Conservation (phyloP, 2,113 vertebrate genomes). For the Lathamus discolor region DNA sequence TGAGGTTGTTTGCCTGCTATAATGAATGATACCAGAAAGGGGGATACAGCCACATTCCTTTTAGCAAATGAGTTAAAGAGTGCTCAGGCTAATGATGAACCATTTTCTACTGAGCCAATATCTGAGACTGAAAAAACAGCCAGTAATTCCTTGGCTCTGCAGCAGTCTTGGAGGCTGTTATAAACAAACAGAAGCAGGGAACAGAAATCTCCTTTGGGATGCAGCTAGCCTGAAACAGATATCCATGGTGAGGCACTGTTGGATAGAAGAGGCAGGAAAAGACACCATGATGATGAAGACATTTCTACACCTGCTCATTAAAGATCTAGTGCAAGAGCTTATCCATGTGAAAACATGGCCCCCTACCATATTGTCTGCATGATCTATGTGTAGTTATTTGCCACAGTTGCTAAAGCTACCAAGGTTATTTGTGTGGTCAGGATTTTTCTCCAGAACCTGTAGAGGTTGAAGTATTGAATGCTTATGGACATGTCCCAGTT, state of each 20-base stretch:
- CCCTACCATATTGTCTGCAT: neutral
- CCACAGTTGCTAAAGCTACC: neutral
- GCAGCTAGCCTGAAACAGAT: neutral
- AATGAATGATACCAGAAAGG: neutral
- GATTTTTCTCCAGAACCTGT: neutral
- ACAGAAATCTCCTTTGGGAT: constrained; percentile 27
- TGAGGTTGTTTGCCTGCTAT: neutral
- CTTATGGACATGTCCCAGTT: neutral
- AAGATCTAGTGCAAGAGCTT: neutral
- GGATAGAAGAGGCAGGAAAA: neutral
- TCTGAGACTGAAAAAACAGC: neutral
- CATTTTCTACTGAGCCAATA: neutral
- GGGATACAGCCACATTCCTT: neutral
- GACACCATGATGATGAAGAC: neutral
- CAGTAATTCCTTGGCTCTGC: constrained; percentile 35
- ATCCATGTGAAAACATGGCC: neutral
- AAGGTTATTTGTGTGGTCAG: neutral
- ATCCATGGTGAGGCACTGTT: neutral
- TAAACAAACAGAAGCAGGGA: constrained; percentile 41
- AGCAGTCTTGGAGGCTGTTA: constrained; percentile 1
- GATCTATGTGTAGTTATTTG: neutral
- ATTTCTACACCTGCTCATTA: constrained; percentile 3
- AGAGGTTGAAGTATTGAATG: neutral
- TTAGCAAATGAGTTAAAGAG: neutral
- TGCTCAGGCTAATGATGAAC: neutral